Evolutionary conservation across 53 echinoderm and acorn worm species (phyloP), one percentile per base, ranked within the genome.

Genomic region (Mesocentrotus franciscanus): DNA sequence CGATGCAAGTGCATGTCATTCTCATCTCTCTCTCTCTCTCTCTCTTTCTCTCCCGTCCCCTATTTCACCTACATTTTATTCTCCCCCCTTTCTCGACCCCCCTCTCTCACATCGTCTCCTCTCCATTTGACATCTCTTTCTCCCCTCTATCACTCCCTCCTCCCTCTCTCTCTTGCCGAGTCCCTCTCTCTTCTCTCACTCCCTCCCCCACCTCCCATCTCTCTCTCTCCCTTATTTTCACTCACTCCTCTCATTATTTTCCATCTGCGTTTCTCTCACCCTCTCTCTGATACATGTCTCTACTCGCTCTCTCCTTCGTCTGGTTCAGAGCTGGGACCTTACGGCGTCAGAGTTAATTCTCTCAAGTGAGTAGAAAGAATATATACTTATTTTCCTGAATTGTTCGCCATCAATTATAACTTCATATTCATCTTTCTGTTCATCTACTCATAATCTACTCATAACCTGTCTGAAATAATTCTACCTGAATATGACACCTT

Each of bases 271-370:
- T 74, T 10, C 27, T 74, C 74, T 32, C 32, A 30, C 29, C 26
- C 29, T 75, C 10, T 75, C 75, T 33, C 34, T 33, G 29, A 8
- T 78, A 0, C 33, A 34, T 78, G 13, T 39, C 42, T 20, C 36
- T 11, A 26, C 34, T 1, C 4, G 30, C 18, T 79, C 22, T 33
- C 35, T 9, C 14, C 16, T 14, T 79, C 13, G 9, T 8, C 9
- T 62, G 20, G 68, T 91, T 8, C 93, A 93, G 93, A 93, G 29
- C n/a, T 93, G 57, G 93, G 93, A 32, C 74, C 93, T 0, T 74
- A 12, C 18, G 93, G 93, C 13, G 93, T 93, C 59, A 72, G 93
- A 85, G 87, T 94, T 10, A 85, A 94, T 94, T 84, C 95, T 26
- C 61, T 85, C 62, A 94, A 94, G 85, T 94, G 36, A 94, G 95